Evolutionary conservation across 2,888 invertebrate species (phyloP), one percentile per base, ranked within the genome.

Genomic region (Margaritifera margaritifera): DNA sequence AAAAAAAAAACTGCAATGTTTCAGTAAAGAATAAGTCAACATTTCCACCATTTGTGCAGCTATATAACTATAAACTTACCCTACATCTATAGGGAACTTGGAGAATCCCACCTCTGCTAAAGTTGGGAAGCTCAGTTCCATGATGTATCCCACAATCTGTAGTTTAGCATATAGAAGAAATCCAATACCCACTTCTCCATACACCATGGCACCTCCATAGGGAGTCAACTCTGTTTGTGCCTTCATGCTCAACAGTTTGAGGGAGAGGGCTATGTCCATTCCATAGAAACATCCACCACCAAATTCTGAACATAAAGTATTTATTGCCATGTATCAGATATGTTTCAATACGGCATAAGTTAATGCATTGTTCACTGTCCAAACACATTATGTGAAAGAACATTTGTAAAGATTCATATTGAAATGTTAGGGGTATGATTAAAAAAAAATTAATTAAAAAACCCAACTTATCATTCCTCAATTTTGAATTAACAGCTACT

Each of bases 1-100:
- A n/a, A n/a, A n/a, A n/a, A n/a, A n/a, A n/a, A n/a, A n/a, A n/a
- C n/a, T n/a, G n/a, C n/a, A n/a, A n/a, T n/a, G n/a, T n/a, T n/a
- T n/a, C n/a, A n/a, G n/a, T n/a, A n/a, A n/a, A n/a, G n/a, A n/a
- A n/a, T n/a, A 27, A 27, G 27, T 27, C 27, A 27, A 27, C 27
- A 27, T 27, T 4, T 27, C 27, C 2, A 27, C 27, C 27, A 27
- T 27, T 27, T 27, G 27, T 27, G 27, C 27, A 27, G 27, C 27
- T 27, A 27, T 27, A 27, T 27, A 27, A 4, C 27, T 27, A 27
- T 27, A 27, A 31, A 71, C 69, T 71, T 71, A 81, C 80, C 62
- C 61, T 4, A 83, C 76, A 61, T 79, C 79, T 22, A 83, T n/a
- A 22, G 83, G 83, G 42, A 83, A 83, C 55, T 82, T 81, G 51